These are phyloP conservation scores for Sitta europaea DNA, from an alignment of 2,113 vertebrate species.

Conservation along the genomic window DNA sequence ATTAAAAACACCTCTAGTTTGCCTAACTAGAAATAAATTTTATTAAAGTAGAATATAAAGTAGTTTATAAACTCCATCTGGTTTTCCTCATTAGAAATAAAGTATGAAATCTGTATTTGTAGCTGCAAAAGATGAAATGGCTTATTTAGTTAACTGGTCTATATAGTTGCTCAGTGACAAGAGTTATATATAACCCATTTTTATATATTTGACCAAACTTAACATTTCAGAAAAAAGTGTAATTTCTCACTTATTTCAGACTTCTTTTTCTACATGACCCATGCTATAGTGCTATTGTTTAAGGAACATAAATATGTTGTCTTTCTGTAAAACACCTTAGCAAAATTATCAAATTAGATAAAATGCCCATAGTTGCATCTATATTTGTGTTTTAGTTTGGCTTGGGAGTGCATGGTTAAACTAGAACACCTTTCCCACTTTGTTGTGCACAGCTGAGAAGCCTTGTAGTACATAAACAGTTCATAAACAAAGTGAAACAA, in stretches of 20 bases:
- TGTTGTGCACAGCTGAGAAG: neutral
- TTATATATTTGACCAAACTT: neutral
- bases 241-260: neutral
- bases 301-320: neutral
- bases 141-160: neutral
- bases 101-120: neutral
- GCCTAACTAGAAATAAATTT: neutral
- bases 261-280: neutral
- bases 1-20: neutral
- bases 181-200: neutral
- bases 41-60: too few relatives aligned
- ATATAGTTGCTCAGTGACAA: neutral
- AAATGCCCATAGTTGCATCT: neutral
- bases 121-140: neutral
- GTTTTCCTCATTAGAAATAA: neutral
- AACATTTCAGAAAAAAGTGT: neutral
- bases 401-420: neutral
- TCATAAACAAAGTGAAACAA: neutral
- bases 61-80: neutral
- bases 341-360: neutral
- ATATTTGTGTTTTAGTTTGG: neutral
- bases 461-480: rapidly evolving
- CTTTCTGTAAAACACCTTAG: neutral
- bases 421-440: neutral
- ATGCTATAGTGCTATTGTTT: neutral